These are phyloP conservation scores for Ommatoiulus sabulosus DNA, from an alignment of 2,888 invertebrate species.

Conservation along the genomic window DNA sequence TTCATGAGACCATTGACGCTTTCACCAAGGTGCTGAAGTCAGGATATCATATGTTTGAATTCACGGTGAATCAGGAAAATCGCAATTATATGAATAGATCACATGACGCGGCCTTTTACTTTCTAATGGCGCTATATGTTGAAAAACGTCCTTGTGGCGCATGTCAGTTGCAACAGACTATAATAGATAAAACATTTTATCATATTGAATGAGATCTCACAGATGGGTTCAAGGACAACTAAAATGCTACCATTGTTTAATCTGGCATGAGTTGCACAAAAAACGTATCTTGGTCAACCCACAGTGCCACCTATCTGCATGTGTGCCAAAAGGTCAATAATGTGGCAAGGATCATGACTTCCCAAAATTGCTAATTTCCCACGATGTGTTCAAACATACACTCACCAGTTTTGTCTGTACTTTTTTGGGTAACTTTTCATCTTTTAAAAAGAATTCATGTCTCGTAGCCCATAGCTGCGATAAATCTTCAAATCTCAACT, in stretches of 20 bases:
- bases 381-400: no score
- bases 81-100: neutral
- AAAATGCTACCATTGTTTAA: no score
- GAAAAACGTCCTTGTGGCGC: constrained; percentile 47
- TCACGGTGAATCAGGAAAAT: neutral
- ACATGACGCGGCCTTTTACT: constrained; percentile 2
- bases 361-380: no score
- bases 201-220: no score
- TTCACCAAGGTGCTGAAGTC: neutral
- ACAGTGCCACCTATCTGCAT: no score
- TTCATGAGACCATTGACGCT: neutral
- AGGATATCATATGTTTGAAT: neutral
- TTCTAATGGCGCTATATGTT: neutral
- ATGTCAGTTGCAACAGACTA: constrained; percentile 47
- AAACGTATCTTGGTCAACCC: no score
- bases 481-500: constrained; percentile 69
- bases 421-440: constrained; percentile 73
- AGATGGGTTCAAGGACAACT: no score
- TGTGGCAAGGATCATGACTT: no score
- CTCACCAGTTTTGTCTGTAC: constrained; percentile 69
- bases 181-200: no score
- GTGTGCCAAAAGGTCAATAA: no score
- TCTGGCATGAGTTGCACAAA: no score
- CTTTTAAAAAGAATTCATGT: constrained; percentile 71
- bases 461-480: constrained; percentile 70